Evolutionary conservation across 2,888 invertebrate species (phyloP).

Genomic region (Trichopoda pennipes): DNA sequence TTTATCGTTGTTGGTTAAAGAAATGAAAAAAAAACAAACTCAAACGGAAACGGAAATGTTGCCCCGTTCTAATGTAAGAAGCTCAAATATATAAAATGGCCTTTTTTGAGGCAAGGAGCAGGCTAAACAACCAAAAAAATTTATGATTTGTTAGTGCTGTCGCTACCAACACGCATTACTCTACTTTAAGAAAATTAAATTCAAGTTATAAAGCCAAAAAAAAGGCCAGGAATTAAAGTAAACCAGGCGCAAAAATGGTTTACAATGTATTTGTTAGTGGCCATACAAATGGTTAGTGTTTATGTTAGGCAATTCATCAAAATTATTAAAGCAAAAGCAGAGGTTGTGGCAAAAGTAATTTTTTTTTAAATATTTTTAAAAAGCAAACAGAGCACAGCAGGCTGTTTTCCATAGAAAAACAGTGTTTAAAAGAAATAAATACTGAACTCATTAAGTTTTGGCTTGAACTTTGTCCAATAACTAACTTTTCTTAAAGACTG

Average conservation of each 20-base stretch:
- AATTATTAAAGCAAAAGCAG: constrained; percentile 10
- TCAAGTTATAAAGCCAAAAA: constrained; percentile 40
- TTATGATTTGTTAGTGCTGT: constrained; percentile 52
- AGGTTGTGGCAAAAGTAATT: not conserved
- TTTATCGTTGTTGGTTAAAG: constrained; percentile 16
- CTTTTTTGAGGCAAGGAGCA: not conserved
- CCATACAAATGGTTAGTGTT: constrained; percentile 60
- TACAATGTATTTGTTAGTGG: constrained; percentile 60
- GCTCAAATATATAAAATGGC: constrained; percentile 34
- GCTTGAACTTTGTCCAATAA: too few species aligned
- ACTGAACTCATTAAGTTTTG: too few species aligned
- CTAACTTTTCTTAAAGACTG: too few species aligned
- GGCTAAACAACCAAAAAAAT: constrained; percentile 22
- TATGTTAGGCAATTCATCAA: constrained; percentile 65
- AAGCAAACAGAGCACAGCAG: too few species aligned
- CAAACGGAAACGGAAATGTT: constrained; percentile 66
- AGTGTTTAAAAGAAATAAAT: too few species aligned
- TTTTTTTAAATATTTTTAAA: not conserved
- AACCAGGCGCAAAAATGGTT: constrained; percentile 50
- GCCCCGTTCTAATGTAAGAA: constrained; percentile 32
- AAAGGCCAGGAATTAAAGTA: constrained; percentile 2
- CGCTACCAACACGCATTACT: constrained; percentile 53
- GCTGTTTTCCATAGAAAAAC: too few species aligned
- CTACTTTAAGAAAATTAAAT: constrained; percentile 61
- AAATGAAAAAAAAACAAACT: constrained; percentile 31